Evolutionary conservation across 2,888 invertebrate species (phyloP).

Genomic region (Polylopha cassiicola): DNA sequence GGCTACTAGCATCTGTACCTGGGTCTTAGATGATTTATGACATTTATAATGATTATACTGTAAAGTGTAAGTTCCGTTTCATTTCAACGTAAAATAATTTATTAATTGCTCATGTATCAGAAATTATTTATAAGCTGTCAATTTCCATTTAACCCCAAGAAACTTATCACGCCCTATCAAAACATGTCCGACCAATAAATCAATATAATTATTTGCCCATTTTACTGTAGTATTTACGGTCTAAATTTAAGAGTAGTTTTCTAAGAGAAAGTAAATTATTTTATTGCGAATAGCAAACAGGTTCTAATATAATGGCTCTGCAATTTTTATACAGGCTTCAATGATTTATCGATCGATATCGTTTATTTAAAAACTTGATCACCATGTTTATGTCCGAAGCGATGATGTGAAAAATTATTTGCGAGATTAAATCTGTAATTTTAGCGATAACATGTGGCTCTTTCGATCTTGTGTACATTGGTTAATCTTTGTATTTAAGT

Average conservation of each 20-base stretch:
- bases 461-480: conserved; percentile 4
- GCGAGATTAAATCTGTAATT: conserved; percentile 12
- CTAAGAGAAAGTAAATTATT: conserved; percentile 71
- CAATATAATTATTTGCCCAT: conserved; percentile 54
- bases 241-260: conserved; percentile 47
- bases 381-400: conserved; percentile 1
- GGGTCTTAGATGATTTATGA: too few relatives aligned
- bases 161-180: not conserved
- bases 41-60: too few relatives aligned
- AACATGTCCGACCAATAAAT: conserved; percentile 46
- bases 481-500: too few relatives aligned
- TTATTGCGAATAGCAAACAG: conserved; percentile 65
- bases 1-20: too few relatives aligned
- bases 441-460: conserved; percentile 5
- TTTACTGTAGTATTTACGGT: conserved; percentile 38
- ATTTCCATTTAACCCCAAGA: too few relatives aligned
- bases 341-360: conserved; percentile 36
- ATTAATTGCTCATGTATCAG: too few relatives aligned
- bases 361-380: conserved; percentile 7
- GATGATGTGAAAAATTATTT: conserved; percentile 16
- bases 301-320: conserved; percentile 47
- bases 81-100: too few relatives aligned
- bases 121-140: too few relatives aligned
- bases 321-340: conserved; percentile 45
- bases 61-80: too few relatives aligned